Conservation (phyloP, 2,113 vertebrate genomes). For the Hydropotes inermis region DNA sequence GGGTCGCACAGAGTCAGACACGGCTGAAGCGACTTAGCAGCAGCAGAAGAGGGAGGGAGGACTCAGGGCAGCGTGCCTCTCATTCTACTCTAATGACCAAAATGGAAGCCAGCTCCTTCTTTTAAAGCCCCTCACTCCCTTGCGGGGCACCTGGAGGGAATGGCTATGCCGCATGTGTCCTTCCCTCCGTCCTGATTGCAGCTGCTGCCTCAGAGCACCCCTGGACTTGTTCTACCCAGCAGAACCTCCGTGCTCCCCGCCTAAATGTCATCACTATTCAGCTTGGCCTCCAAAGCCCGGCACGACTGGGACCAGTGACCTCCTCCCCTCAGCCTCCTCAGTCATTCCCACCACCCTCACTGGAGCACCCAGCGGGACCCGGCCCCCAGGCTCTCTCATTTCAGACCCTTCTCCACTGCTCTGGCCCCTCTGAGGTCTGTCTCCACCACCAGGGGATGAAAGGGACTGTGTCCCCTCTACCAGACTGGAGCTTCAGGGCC, state of each 20-base stretch:
- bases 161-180: background rate
- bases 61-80: background rate
- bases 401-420: background rate
- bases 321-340: background rate
- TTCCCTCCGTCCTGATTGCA: background rate
- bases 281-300: background rate
- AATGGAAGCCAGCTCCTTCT: background rate
- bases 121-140: background rate
- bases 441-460: background rate
- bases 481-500: background rate
- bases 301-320: background rate
- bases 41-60: background rate
- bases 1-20: too few species aligned
- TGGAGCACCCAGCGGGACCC: background rate
- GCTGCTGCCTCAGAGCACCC: background rate
- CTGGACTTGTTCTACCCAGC: accelerated
- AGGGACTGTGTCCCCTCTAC: background rate
- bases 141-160: background rate
- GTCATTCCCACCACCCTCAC: background rate
- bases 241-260: background rate
- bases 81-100: background rate
- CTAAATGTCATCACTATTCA: background rate
- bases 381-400: background rate
- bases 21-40: too few species aligned
- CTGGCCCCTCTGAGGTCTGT: background rate